Conservation (phyloP, 1,140 invertebrate genomes). For the Protaetia brevitarsis region DNA sequence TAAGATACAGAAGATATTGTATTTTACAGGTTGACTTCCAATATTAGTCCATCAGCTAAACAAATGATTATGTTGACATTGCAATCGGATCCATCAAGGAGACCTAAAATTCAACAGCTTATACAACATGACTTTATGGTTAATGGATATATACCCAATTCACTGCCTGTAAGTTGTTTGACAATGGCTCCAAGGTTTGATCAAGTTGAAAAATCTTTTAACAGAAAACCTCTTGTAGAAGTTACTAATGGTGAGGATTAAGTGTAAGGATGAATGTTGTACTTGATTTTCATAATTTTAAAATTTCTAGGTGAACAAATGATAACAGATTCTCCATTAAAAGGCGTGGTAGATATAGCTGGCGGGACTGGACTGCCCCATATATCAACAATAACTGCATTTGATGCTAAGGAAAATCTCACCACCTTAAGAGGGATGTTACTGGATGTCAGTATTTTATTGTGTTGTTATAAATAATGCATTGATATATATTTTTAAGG, state of each 20-base stretch:
- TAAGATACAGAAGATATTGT: no score
- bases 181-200: constrained; percentile 88
- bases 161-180: constrained; percentile 83
- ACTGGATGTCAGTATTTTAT: constrained; percentile 40
- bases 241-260: constrained; percentile 54
- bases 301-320: constrained; percentile 36
- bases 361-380: constrained; percentile 48
- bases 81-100: constrained; percentile 74
- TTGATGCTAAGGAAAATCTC: constrained; percentile 54
- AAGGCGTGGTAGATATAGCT: constrained; percentile 40
- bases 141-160: constrained; percentile 73
- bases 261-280: not conserved
- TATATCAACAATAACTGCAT: constrained; percentile 44
- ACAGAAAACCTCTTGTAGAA: constrained; percentile 66
- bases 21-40: constrained; percentile 65
- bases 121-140: constrained; percentile 69
- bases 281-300: not conserved
- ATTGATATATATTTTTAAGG: constrained; percentile 19
- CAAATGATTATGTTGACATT: constrained; percentile 82
- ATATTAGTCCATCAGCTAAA: constrained; percentile 67
- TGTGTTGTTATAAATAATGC: not conserved
- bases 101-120: constrained; percentile 76
- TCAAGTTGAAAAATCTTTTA: constrained; percentile 50
- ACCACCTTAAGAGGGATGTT: constrained; percentile 55
- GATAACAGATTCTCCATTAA: constrained; percentile 41